Base-by-base conservation (phyloP, 2,888 invertebrate genomes). In the Miltochrista miniata region DNA sequence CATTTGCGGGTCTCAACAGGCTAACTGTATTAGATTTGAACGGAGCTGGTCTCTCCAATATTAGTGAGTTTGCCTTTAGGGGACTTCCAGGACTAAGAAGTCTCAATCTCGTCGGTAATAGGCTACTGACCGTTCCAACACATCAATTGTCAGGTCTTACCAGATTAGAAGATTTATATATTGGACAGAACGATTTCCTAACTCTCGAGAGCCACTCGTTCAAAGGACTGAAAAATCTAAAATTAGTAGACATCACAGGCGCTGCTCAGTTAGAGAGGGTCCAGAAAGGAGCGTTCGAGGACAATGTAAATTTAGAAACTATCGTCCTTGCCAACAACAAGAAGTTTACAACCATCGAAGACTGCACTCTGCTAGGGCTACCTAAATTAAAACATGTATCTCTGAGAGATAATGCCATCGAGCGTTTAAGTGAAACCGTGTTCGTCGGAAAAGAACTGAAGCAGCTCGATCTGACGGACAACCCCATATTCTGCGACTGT, bases 181-280 rank as follows among this genome's bases (percentile, higher is more conserved):
- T 97, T 51, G 97, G 97, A 0, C 96, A 97, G 77, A 97, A 97
- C 75, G 95, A 95, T 59, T 97, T 97, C 72, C 86, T 93, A 36
- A 87, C 92, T 0, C 83, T 97, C 45, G 93, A 94, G 69, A 93
- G 94, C 9, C 94, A 95, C 62, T 95, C 96, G 0, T 97, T 97
- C 79, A 94, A 93, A 63, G 96, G 96, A 0, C 87, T 97, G 50
- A 94, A 94, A 52, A 96, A 96, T 76, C 87, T 97, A 12, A 94
- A 96, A 62, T 92, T 93, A 54, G 84, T 97, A 52, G 96, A 97
- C 69, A 93, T 97, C 9, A 95, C 95, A 0, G 97, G 96, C 3
- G 96, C 96, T 0, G 93, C 95, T 45, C 93, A 95, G 61, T 83
- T 97, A 44, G 94, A 94, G 49, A 92, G 93, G 50, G 93, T 97